phyloP scores from a whole-genome alignment of 92 coral and sea anemone genomes.

The Epizoanthus rinbou region DNA sequence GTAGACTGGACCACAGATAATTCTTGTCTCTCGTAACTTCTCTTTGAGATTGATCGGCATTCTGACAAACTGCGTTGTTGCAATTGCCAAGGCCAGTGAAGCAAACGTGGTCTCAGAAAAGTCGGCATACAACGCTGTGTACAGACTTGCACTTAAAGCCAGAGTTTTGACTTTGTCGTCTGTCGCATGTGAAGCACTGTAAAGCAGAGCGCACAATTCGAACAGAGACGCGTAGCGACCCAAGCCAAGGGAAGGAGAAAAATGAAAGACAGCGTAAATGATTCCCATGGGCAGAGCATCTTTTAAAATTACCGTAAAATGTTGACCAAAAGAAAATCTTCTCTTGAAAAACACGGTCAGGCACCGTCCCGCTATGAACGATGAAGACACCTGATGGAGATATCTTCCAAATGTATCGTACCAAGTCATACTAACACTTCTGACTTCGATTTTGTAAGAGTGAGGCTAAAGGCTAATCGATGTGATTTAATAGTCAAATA shows the following conservation, averaged over 20 bases:
- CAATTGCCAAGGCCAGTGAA: conserved; percentile 29
- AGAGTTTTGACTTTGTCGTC: conserved; percentile 42
- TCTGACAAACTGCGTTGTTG: conserved; percentile 60
- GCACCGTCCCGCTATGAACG: conserved; percentile 21
- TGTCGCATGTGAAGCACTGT: neutral
- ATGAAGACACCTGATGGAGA: neutral
- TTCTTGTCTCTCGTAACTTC: conserved; percentile 35
- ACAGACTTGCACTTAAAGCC: conserved; percentile 23
- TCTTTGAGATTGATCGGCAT: conserved; percentile 47
- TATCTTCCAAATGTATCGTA: neutral
- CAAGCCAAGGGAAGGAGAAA: neutral
- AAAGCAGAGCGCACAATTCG: conserved; percentile 20
- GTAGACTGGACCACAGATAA: conserved; percentile 61
- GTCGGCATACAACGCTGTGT: conserved; percentile 21
- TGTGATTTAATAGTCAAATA: no score
- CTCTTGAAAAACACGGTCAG: conserved; percentile 70
- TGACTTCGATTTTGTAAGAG: no score
- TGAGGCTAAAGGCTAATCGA: no score
- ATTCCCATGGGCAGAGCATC: conserved; percentile 24
- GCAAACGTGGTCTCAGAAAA: conserved; percentile 40
- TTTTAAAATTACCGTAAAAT: conserved; percentile 25
- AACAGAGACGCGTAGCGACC: neutral
- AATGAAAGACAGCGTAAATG: neutral
- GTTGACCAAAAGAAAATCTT: conserved; percentile 42
- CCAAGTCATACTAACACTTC: neutral